A percentile compares a stretch with the other conserved stretches of the same genome.
Conservation (phyloP, 2,113 vertebrate species). For the Redunca redunca region DNA sequence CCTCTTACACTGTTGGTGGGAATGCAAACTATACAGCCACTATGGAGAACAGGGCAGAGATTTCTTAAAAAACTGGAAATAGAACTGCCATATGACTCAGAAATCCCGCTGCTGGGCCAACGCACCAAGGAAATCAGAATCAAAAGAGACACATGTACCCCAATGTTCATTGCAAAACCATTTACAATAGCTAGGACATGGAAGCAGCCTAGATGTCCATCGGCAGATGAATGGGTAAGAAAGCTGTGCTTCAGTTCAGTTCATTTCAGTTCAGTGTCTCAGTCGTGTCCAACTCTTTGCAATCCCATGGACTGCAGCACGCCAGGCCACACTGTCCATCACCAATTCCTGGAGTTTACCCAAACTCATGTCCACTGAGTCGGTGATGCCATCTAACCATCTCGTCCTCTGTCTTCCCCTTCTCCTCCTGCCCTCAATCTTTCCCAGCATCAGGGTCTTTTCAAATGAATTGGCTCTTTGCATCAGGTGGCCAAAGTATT, state of each 20-base stretch:
- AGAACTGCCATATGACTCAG: neutral
- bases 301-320: neutral
- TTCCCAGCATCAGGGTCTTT: neutral
- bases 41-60: neutral
- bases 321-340: neutral
- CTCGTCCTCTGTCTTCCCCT: neutral
- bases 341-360: neutral
- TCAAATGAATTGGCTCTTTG: neutral
- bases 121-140: neutral
- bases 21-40: neutral
- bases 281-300: neutral
- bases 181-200: neutral
- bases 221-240: neutral
- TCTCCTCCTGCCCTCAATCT: neutral
- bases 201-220: neutral
- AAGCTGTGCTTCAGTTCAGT: neutral
- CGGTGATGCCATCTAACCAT: neutral
- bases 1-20: neutral
- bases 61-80: neutral
- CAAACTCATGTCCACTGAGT: neutral
- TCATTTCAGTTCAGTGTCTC: neutral
- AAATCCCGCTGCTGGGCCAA: neutral
- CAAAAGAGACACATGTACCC: neutral
- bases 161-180: neutral
- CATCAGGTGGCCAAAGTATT: no score